These are phyloP conservation scores for Pygathrix nemaeus DNA, from an alignment of 2,113 vertebrate genomes.

Conservation along the genomic window DNA sequence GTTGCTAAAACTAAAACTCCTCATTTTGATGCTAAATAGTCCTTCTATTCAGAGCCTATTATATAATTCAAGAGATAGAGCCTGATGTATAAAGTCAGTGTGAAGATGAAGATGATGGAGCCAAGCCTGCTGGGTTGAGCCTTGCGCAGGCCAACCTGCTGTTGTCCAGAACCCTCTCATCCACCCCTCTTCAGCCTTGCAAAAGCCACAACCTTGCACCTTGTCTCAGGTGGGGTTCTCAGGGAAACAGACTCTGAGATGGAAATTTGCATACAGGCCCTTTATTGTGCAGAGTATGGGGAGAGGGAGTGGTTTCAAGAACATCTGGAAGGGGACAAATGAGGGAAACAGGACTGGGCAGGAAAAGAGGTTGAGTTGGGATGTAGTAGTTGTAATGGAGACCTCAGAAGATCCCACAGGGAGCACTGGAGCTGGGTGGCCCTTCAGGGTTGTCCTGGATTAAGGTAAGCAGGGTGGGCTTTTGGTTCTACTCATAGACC, in stretches of 20 bases:
- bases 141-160: neutral
- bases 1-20: conserved; percentile 58
- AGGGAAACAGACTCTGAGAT: neutral
- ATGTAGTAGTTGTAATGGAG: neutral
- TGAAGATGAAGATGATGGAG: neutral
- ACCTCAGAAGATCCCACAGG: neutral
- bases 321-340: neutral
- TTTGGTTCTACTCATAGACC: neutral
- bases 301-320: neutral
- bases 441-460: neutral
- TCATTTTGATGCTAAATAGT: conserved; percentile 46
- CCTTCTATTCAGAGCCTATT: conserved; percentile 24
- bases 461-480: neutral
- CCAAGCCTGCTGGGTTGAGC: neutral
- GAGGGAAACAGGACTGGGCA: neutral
- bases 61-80: neutral
- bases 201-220: neutral
- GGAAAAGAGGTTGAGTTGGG: neutral
- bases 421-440: neutral
- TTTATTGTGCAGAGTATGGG: neutral
- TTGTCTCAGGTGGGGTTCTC: neutral
- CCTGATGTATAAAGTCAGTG: neutral
- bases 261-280: neutral
- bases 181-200: neutral
- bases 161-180: neutral